Conservation (phyloP, 2,888 invertebrate genomes). For the Ectemnius cavifrons region DNA sequence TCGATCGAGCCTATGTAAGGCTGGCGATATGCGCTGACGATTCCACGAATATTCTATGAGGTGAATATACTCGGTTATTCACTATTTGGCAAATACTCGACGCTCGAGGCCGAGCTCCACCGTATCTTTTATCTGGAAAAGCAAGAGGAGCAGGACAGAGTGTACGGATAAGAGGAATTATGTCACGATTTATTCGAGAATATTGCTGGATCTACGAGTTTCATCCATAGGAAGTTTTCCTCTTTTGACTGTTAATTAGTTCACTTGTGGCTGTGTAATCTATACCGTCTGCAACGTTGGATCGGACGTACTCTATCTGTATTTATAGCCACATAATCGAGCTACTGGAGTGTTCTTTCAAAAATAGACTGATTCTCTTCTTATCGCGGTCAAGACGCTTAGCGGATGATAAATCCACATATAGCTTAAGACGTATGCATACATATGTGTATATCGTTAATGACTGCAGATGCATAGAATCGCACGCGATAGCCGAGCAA, state of each 20-base stretch:
- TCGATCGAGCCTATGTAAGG: not conserved
- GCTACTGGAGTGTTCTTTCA: conserved; percentile 65
- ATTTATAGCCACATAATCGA: conserved; percentile 71
- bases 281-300: not conserved
- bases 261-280: not conserved
- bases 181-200: no score
- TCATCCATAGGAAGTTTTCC: no score
- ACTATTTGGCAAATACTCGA: no score
- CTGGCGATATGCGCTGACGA: not conserved
- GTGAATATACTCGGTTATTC: no score
- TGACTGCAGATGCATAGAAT: not conserved
- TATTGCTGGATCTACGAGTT: no score
- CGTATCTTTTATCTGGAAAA: no score
- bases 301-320: conserved; percentile 35
- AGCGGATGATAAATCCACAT: conserved; percentile 34
- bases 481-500: not conserved
- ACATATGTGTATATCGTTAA: not conserved
- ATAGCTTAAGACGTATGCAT: conserved; percentile 30
- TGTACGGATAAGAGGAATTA: no score
- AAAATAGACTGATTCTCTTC: conserved; percentile 61
- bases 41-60: not conserved
- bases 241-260: not conserved
- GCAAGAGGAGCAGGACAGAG: no score
- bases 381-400: conserved; percentile 44
- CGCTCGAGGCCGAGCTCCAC: no score